phyloP scores from a whole-genome alignment of 2,888 invertebrate species.

The Cosmia pyralina region DNA sequence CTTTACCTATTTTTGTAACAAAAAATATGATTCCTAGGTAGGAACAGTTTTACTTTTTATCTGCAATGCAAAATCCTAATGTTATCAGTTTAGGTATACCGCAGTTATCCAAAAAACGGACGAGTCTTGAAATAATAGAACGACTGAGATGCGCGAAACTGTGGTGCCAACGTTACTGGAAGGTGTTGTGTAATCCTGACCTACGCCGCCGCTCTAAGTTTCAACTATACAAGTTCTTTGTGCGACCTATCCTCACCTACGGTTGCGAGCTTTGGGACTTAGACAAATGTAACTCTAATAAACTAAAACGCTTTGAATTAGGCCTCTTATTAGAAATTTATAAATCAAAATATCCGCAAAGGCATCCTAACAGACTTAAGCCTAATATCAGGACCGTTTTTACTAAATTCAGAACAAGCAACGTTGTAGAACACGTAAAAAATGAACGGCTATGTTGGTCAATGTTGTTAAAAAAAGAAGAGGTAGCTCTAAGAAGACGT shows the following conservation, averaged over 20 bases:
- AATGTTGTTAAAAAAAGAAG: slow-evolving; percentile 69
- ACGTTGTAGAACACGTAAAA: slow-evolving; percentile 71
- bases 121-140: slow-evolving; percentile 70
- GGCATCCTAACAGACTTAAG: slow-evolving; percentile 71
- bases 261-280: slow-evolving; percentile 80
- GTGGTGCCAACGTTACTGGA: slow-evolving; percentile 74
- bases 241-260: slow-evolving; percentile 78
- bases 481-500: slow-evolving; percentile 57
- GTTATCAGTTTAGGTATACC: slow-evolving; percentile 66
- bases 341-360: slow-evolving; percentile 73
- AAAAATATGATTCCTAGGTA: slow-evolving; percentile 35
- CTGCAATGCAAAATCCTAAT: slow-evolving; percentile 55
- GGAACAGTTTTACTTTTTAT: not conserved
- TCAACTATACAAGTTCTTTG: slow-evolving; percentile 74
- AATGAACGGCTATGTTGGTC: slow-evolving; percentile 73
- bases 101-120: slow-evolving; percentile 62
- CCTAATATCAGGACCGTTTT: slow-evolving; percentile 68
- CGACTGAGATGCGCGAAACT: slow-evolving; percentile 74
- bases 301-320: slow-evolving; percentile 73
- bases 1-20: not conserved
- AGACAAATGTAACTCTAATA: slow-evolving; percentile 59
- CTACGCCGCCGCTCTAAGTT: slow-evolving; percentile 71
- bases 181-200: slow-evolving; percentile 68
- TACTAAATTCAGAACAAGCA: slow-evolving; percentile 61
- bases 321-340: slow-evolving; percentile 74